These are phyloP conservation scores for Callithrix jacchus DNA, from an alignment of 2,113 vertebrate species.

Conservation along the genomic window DNA sequence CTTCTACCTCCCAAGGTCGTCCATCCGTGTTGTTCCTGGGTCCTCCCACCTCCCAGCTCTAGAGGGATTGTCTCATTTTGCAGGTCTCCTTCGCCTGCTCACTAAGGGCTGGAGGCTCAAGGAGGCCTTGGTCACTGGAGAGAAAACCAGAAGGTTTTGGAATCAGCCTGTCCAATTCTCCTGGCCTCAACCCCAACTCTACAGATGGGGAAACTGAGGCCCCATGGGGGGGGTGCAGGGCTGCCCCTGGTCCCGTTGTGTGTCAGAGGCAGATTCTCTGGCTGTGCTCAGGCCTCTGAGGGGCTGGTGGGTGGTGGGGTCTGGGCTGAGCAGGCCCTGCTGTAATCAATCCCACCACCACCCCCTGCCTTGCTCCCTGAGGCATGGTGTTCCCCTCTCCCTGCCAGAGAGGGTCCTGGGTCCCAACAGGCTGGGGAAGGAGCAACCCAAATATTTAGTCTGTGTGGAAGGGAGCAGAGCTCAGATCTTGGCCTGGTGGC, in stretches of 20 bases:
- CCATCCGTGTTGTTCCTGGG: fast-evolving
- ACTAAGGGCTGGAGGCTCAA: not conserved
- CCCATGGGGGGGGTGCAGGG: not conserved
- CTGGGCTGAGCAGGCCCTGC: not conserved
- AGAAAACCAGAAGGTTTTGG: not conserved
- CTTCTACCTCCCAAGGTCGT: not conserved
- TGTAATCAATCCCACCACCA: not conserved
- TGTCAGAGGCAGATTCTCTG: not conserved
- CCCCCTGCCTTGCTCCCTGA: fast-evolving
- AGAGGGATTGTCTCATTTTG: not conserved
- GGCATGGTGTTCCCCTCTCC: not conserved
- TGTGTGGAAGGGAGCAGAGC: not conserved
- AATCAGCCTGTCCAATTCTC: not conserved
- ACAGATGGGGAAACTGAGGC: slow-evolving; percentile 14
- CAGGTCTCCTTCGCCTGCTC: fast-evolving
- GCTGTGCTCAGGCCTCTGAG: not conserved
- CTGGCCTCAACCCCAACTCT: not conserved
- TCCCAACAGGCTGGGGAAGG: not conserved
- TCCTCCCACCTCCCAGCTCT: not conserved
- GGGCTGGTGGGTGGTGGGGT: fast-evolving
- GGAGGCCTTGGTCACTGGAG: not conserved
- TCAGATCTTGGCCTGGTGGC: not conserved
- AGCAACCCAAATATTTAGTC: slow-evolving; percentile 68
- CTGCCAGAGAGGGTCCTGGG: not conserved
- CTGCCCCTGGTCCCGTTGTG: not conserved